A percentile compares a stretch with the other conserved stretches of the same genome.
Evolutionary conservation across 2,113 vertebrate genomes (phyloP).

Genomic region (Malurus elegans): DNA sequence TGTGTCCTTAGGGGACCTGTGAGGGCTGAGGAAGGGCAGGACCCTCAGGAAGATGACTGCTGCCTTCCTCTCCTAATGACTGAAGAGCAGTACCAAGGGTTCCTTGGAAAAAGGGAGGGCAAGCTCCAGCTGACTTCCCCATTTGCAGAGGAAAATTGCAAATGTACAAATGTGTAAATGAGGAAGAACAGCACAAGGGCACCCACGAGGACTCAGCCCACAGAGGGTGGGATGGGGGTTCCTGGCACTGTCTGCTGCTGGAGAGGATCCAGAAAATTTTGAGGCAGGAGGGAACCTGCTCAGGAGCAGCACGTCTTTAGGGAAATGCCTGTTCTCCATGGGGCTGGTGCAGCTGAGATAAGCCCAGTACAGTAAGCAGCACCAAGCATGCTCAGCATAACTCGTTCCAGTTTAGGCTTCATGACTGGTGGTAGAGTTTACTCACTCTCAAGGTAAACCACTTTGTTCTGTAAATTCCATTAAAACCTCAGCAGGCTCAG

Average conservation of each 20-base stretch:
- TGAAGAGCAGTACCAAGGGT: not conserved
- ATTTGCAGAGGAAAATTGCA: not conserved
- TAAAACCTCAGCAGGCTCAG: not conserved
- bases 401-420: not conserved
- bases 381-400: rapidly evolving
- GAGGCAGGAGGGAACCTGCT: not conserved
- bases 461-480: not conserved
- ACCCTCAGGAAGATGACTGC: not conserved
- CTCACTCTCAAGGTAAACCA: not conserved
- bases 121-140: not conserved
- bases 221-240: not conserved
- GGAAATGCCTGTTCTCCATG: not conserved
- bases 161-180: not conserved
- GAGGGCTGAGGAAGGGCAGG: not conserved
- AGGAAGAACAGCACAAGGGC: not conserved
- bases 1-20: not conserved
- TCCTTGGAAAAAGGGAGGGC: not conserved
- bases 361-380: not conserved
- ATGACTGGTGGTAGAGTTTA: not conserved
- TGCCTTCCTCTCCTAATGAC: not conserved
- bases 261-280: not conserved
- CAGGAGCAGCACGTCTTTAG: not conserved
- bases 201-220: not conserved
- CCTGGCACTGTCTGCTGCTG: not conserved
- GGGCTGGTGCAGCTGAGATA: not conserved